Percentiles rank a stretch among this genome's conserved stretches.
Conservation (phyloP, 2,113 vertebrate species). For the Rhinoptilus africanus region DNA sequence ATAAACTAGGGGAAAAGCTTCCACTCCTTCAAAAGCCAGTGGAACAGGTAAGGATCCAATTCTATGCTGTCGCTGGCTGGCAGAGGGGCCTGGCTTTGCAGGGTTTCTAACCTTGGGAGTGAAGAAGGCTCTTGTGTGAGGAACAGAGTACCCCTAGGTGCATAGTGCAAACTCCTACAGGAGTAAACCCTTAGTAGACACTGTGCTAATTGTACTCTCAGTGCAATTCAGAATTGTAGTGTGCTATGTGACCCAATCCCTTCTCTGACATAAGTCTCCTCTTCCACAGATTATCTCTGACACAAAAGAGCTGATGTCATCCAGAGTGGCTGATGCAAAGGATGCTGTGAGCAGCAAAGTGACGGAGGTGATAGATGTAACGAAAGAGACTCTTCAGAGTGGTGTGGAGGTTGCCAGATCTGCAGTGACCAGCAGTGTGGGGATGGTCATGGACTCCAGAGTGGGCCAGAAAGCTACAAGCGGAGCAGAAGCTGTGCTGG, state of each 20-base stretch:
- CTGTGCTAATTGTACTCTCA: background rate
- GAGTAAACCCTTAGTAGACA: background rate
- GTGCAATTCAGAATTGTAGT: background rate
- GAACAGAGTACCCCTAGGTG: background rate
- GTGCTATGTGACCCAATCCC: accelerated
- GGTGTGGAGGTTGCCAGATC: slow-evolving; percentile 77
- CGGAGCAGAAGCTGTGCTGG: slow-evolving; percentile 71
- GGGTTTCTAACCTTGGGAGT: background rate
- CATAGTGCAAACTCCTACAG: background rate
- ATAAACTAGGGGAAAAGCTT: slow-evolving; percentile 83
- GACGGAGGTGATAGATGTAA: background rate
- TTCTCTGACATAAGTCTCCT: background rate
- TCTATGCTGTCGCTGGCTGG: background rate
- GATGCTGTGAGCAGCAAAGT: slow-evolving; percentile 67
- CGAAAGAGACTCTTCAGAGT: slow-evolving; percentile 70
- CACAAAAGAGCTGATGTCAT: slow-evolving; percentile 71
- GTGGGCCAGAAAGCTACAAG: slow-evolving; percentile 75
- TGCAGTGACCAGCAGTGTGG: slow-evolving; percentile 62
- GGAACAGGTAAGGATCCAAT: slow-evolving; percentile 76
- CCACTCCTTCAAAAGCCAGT: slow-evolving; percentile 83
- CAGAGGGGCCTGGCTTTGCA: background rate
- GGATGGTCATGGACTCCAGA: slow-evolving; percentile 47
- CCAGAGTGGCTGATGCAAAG: slow-evolving; percentile 74
- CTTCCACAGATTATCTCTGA: slow-evolving; percentile 75
- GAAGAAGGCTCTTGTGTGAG: background rate